Conservation (phyloP, 2,113 vertebrate species). For the Macheiramphus alcinus region DNA sequence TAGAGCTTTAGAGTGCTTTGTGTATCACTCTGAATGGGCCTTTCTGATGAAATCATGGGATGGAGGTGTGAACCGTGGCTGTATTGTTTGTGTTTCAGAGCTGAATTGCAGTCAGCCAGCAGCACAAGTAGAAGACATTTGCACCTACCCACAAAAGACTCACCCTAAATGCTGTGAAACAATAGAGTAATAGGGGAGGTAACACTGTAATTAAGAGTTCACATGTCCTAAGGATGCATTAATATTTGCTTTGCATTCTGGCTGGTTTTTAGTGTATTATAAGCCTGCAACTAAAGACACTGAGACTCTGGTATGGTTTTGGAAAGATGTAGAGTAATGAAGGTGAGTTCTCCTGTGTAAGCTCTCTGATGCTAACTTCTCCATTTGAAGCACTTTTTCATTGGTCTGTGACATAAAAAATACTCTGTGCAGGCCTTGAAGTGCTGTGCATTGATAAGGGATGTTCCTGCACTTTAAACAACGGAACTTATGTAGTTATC, state of each 20-base stretch:
- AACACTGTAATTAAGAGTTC: not conserved
- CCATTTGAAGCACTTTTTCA: not conserved
- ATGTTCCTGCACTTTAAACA: not conserved
- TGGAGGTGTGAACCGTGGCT: not conserved
- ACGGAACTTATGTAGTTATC: not conserved
- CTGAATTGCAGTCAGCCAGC: not conserved
- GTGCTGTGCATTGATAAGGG: not conserved
- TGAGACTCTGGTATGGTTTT: not conserved
- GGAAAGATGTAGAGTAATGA: not conserved
- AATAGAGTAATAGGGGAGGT: not conserved
- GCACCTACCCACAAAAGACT: not conserved
- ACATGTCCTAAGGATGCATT: not conserved
- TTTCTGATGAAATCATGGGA: not conserved
- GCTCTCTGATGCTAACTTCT: not conserved
- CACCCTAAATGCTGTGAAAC: not conserved
- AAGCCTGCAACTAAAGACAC: not conserved
- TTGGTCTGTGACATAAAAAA: not conserved
- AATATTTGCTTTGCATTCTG: not conserved
- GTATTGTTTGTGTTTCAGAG: not conserved
- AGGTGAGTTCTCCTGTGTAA: not conserved
- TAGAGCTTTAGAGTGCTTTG: not conserved
- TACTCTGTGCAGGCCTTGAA: not conserved
- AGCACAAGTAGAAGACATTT: not conserved
- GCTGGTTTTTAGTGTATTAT: not conserved
- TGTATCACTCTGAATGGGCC: not conserved